These are phyloP conservation scores for Drosophila lacicola DNA, from an alignment of 2,888 invertebrate genomes.

Conservation along the genomic window DNA sequence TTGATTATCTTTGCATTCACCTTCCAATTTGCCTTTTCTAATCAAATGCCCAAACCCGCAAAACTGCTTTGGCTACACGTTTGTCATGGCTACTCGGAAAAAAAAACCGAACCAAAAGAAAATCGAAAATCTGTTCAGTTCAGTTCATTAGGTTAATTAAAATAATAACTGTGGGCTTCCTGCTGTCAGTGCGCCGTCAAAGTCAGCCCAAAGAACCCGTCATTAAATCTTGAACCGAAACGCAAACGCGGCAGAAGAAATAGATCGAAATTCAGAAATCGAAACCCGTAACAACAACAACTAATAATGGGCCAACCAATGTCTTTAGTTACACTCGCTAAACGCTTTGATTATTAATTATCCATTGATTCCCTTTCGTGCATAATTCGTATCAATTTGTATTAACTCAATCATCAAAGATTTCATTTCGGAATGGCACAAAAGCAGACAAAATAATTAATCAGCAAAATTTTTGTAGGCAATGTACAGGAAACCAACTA, in stretches of 20 bases:
- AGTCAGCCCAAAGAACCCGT: slow-evolving; percentile 38
- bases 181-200: slow-evolving; percentile 54
- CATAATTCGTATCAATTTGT: slow-evolving; percentile 41
- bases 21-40: slow-evolving; percentile 12
- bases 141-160: slow-evolving; percentile 75
- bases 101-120: slow-evolving; percentile 21
- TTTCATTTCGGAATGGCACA: slow-evolving; percentile 30
- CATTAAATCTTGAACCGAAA: slow-evolving; percentile 34
- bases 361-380: slow-evolving; percentile 36
- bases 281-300: slow-evolving; percentile 27
- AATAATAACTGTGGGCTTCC: slow-evolving; percentile 69
- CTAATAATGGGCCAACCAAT: slow-evolving; percentile 47
- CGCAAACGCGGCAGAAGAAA: slow-evolving; percentile 15
- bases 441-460: slow-evolving; percentile 38
- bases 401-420: slow-evolving; percentile 65
- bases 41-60: slow-evolving; percentile 24
- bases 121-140: slow-evolving; percentile 12
- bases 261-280: slow-evolving; percentile 46
- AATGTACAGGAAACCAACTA: neutral
- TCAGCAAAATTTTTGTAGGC: slow-evolving; percentile 6
- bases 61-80: slow-evolving; percentile 24
- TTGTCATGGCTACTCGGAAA: slow-evolving; percentile 3
- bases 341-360: slow-evolving; percentile 67
- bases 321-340: slow-evolving; percentile 66
- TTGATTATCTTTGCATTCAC: too few relatives aligned